A percentile compares a stretch with the other conserved stretches of the same genome.
These are phyloP conservation scores for Thymelicus acteon DNA, from an alignment of 2,888 invertebrate species.

Conservation along the genomic window DNA sequence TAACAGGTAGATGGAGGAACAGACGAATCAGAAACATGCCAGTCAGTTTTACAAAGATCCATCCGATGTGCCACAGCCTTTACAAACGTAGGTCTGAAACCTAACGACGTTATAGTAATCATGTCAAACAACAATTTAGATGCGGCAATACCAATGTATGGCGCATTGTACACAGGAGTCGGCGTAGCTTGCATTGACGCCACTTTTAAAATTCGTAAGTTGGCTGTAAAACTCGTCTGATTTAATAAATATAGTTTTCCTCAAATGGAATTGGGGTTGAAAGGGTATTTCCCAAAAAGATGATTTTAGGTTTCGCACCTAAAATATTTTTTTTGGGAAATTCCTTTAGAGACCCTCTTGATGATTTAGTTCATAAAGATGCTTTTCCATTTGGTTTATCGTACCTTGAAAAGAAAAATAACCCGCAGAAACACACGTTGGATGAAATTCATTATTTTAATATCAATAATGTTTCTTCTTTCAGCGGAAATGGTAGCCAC, in stretches of 20 bases:
- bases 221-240: too few species aligned
- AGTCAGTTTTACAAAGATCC: neutral
- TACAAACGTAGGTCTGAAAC: neutral
- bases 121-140: neutral
- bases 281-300: too few species aligned
- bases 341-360: too few species aligned
- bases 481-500: conserved; percentile 40
- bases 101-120: neutral
- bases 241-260: too few species aligned
- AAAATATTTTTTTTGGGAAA: too few species aligned
- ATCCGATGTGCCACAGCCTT: neutral
- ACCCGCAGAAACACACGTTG: neutral
- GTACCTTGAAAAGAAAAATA: too few species aligned
- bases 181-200: conserved; percentile 35
- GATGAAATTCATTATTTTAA: neutral
- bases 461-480: conserved; percentile 17
- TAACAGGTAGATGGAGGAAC: conserved; percentile 56
- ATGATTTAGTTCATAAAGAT: too few species aligned
- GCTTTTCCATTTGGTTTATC: too few species aligned
- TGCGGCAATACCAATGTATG: neutral
- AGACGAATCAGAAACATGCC: conserved; percentile 10
- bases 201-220: conserved; percentile 1
- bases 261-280: too few species aligned
- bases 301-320: too few species aligned
- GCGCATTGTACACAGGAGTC: neutral